These are phyloP conservation scores for Canis aureus DNA, from an alignment of 2,113 vertebrate genomes.

Conservation along the genomic window DNA sequence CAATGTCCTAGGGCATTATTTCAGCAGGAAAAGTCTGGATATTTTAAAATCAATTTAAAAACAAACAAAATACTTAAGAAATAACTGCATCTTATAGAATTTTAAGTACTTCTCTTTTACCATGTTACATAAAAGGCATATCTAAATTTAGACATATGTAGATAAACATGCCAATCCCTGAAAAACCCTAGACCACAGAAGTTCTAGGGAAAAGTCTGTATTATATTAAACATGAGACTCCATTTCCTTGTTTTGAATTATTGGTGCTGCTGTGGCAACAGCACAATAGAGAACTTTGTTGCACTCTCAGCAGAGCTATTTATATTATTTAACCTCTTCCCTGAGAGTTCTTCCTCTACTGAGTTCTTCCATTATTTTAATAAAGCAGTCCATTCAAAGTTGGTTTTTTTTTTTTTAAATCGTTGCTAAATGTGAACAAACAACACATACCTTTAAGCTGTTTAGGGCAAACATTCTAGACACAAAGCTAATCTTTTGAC, in stretches of 20 bases:
- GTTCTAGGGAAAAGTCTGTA: constrained; percentile 76
- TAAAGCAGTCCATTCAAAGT: constrained; percentile 52
- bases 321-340: constrained; percentile 78
- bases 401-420: neutral
- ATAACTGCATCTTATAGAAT: constrained; percentile 71
- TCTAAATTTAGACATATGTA: constrained; percentile 79
- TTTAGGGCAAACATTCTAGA: constrained; percentile 17
- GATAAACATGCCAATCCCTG: constrained; percentile 74
- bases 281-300: constrained; percentile 78
- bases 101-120: constrained; percentile 70
- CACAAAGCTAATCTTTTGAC: constrained; percentile 52
- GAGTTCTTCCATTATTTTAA: constrained; percentile 68
- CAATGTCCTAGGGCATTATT: constrained; percentile 62
- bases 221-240: constrained; percentile 77
- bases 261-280: constrained; percentile 78
- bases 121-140: constrained; percentile 70
- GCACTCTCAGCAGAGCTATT: constrained; percentile 79
- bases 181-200: constrained; percentile 73
- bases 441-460: constrained; percentile 13
- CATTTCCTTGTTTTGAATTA: constrained; percentile 83
- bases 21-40: constrained; percentile 65
- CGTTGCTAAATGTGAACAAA: constrained; percentile 39
- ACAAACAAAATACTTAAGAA: constrained; percentile 56
- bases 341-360: constrained; percentile 68
- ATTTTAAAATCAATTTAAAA: constrained; percentile 68